Base-by-base conservation (phyloP, 2,113 vertebrate genomes). In the Onychostoma macrolepis region DNA sequence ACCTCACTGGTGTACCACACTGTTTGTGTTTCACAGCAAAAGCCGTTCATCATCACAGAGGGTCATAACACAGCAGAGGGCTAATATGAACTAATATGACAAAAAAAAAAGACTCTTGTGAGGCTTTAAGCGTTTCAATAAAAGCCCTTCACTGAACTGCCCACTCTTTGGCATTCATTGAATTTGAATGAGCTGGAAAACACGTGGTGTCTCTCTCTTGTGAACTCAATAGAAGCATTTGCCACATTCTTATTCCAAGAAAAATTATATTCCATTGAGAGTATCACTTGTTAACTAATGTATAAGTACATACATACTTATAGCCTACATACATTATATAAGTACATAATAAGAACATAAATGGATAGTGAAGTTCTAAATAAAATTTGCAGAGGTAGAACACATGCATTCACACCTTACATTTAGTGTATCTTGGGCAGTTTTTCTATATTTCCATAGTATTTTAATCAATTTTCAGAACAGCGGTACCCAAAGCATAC, bases 161-260 rank as follows among this genome's bases (percentile, higher is more conserved):
- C 69, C 69, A 84, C 83, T 74, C 69, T 41, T 38, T 28, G 65
- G 43, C 63, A 86, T 28, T 58, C 17, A 58, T 45, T 48, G 38
- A 41, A 84, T 84, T 84, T 84, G 83, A 84, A 84, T 84, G 65
- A 74, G 53, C 8, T 48, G 9, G 71, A 80, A 65, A 80, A 84
- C 88, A 89, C 88, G 85, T 89, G 88, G 81, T 53, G 76, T 67
- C n/a, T 61, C n/a, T 61, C n/a, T 67, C 85, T 84, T 75, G 3
- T 74, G 24, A 65, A 87, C 38, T 26, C 69, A 61, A 26, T 33
- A 45, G 38, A 43, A 36, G 50, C 65, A 24, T 69, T 36, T 56
- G 43, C 2, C 67, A 17, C 28, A 63, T 58, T 81, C 36, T 63
- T 61, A 63, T 72, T 69, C n/a, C 41, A 50, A 74, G 6, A 58